Base-by-base conservation (phyloP, 2,888 invertebrate genomes). In the Atrina japonica region DNA sequence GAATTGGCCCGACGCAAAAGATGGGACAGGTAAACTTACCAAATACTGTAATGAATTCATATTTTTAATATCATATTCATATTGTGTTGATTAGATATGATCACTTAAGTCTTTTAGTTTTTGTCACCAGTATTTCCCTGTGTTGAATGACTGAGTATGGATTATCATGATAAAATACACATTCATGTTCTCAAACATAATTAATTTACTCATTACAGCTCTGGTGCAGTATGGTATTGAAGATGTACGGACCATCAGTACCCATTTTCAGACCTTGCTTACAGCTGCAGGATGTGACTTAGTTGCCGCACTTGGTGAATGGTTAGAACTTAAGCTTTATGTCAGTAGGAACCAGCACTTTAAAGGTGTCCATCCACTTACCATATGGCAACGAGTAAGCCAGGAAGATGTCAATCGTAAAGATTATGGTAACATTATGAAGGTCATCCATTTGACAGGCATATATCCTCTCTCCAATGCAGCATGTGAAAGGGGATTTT, bases 371-470 rank as follows among this genome's bases (percentile, higher is more conserved):
- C 71, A 77, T 18, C 76, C 72, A 14, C 52, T 72, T 21, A 29
- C 58, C n/a, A 65, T 72, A 11, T 75, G 61, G 65, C 65, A 70
- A 25, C 3, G 49, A n/a, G 50, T 66, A 21, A 63, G 66, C n/a
- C 66, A 72, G 29, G 49, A 59, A 35, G 69, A 74, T 56, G 7
- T 53, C 21, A 69, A 66, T 18, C 71, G 63, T 30, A 55, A 53
- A 2, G 74, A 75, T 16, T 75, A 53, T 41, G 61, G 25, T 21
- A 64, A 77, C 23, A 77, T 73, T 11, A 53, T 75, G 50, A 64
- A 56, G 52, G 56, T 74, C 14, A 70, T 70, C 27, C 65, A 70
- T 35, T 47, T 72, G 9, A 67, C 72, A 41, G 70, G 41, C 58
- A 47, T 77, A 3, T 58, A 64, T 11, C 72, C 74, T 3, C 56